phyloP scores from a whole-genome alignment of 1,140 invertebrate species.

The Physella acuta region DNA sequence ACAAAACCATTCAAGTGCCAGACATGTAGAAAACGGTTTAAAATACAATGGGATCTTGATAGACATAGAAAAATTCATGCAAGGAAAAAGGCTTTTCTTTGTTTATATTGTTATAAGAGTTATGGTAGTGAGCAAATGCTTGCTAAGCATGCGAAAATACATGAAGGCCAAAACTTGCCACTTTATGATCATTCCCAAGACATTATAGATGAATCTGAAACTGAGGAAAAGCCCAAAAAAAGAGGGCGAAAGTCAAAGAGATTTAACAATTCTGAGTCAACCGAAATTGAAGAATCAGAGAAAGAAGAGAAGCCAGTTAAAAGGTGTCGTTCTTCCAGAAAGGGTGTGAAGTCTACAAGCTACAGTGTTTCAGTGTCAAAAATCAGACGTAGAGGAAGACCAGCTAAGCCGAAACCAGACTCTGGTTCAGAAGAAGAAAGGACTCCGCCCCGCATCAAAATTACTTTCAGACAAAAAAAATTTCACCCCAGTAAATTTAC shows the following conservation, averaged over 20 bases:
- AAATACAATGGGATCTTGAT: slow-evolving; percentile 21
- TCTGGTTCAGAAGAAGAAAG: background rate
- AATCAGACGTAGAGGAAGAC: too few relatives aligned
- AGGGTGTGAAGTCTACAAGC: too few relatives aligned
- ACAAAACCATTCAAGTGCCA: slow-evolving; percentile 16
- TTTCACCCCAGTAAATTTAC: background rate
- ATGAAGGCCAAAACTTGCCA: slow-evolving; percentile 10
- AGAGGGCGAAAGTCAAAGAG: background rate
- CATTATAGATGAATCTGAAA: background rate
- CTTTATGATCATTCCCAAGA: slow-evolving; percentile 16
- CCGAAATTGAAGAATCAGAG: background rate
- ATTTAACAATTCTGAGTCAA: background rate
- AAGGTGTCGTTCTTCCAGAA: too few relatives aligned
- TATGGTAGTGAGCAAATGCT: slow-evolving; percentile 14
- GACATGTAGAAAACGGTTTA: slow-evolving; percentile 17
- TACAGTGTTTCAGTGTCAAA: too few relatives aligned
- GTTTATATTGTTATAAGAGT: slow-evolving; percentile 9
- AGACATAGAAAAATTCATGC: slow-evolving; percentile 19
- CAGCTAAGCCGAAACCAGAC: background rate
- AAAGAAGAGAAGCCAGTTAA: too few relatives aligned
- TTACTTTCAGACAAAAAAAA: slow-evolving; percentile 5
- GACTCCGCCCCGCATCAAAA: background rate
- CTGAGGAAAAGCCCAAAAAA: background rate
- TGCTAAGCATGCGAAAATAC: slow-evolving; percentile 1
- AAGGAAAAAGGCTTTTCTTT: slow-evolving; percentile 14